phyloP scores from a whole-genome alignment of 1,140 invertebrate genomes.

The Drosophila bipectinata region DNA sequence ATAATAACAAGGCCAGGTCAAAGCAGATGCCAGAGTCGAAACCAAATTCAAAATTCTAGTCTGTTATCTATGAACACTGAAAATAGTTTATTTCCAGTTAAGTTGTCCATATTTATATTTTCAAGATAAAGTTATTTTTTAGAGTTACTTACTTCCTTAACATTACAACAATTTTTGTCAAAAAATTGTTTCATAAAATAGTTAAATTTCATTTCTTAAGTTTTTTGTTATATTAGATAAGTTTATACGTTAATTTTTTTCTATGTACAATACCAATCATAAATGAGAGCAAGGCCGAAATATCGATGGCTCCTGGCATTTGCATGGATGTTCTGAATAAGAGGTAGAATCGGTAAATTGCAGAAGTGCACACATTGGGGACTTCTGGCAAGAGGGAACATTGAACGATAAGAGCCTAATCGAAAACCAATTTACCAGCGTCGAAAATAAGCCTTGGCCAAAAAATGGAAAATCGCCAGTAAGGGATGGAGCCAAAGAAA shows the following conservation, averaged over 20 bases:
- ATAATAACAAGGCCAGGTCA: constrained; percentile 56
- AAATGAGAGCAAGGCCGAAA: constrained; percentile 65
- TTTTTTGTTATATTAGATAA: too few relatives aligned
- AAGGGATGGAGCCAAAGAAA: background rate
- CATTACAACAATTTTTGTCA: too few relatives aligned
- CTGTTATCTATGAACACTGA: background rate
- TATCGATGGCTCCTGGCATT: constrained; percentile 47
- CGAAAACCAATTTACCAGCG: constrained; percentile 71
- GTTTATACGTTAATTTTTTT: background rate
- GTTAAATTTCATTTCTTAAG: background rate
- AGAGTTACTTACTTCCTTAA: background rate
- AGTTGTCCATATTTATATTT: too few relatives aligned
- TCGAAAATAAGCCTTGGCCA: constrained; percentile 50
- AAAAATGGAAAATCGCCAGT: constrained; percentile 7
- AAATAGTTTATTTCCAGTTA: too few relatives aligned
- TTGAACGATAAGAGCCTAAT: constrained; percentile 47
- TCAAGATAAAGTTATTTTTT: background rate
- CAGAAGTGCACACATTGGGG: constrained; percentile 23
- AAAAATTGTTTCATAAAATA: too few relatives aligned
- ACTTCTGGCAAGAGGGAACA: constrained; percentile 4
- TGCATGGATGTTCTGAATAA: constrained; percentile 34
- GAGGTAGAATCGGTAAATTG: constrained; percentile 32
- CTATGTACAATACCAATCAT: constrained; percentile 39
- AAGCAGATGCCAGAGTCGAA: constrained; percentile 29
- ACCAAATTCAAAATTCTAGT: background rate